Conservation (phyloP, 92 coral and sea anemone genomes). For the Palythoa heliodiscus region DNA sequence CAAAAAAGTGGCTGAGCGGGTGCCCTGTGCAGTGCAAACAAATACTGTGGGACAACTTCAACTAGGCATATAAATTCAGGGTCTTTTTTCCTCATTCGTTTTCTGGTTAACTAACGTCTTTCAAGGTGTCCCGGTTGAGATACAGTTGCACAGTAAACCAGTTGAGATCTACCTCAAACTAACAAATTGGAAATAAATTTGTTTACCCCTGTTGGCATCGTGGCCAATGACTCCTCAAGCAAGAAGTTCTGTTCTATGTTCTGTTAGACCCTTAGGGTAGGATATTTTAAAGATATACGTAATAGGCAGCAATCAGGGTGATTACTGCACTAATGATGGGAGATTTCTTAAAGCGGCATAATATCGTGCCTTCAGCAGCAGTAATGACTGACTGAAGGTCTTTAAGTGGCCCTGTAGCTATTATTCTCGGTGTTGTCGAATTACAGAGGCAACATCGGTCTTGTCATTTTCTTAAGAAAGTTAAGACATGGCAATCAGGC, state of each 20-base stretch:
- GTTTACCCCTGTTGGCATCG: background rate
- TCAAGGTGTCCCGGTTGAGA: slow-evolving; percentile 2
- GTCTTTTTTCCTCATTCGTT: background rate
- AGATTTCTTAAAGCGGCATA: background rate
- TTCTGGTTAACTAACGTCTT: background rate
- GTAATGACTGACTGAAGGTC: background rate
- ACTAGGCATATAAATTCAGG: background rate
- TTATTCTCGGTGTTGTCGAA: background rate
- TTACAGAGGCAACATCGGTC: background rate
- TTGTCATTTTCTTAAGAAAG: background rate
- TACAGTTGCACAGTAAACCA: slow-evolving; percentile 1
- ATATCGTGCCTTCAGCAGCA: slow-evolving; percentile 10
- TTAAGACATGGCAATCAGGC: slow-evolving; percentile 1
- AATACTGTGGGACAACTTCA: background rate
- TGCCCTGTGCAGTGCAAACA: slow-evolving; percentile 1
- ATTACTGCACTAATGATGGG: background rate
- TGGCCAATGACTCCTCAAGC: background rate
- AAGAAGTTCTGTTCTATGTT: slow-evolving; percentile 6
- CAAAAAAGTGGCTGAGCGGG: background rate
- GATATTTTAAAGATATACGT: background rate
- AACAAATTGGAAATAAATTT: background rate
- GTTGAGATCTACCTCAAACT: slow-evolving; percentile 2
- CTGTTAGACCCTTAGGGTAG: background rate
- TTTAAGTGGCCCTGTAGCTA: background rate
- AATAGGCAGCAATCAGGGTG: slow-evolving; percentile 9